Evolutionary conservation across 2,797 vertebrate genomes (phyloP).

Genomic region (Chelidonichthys spinosus): DNA sequence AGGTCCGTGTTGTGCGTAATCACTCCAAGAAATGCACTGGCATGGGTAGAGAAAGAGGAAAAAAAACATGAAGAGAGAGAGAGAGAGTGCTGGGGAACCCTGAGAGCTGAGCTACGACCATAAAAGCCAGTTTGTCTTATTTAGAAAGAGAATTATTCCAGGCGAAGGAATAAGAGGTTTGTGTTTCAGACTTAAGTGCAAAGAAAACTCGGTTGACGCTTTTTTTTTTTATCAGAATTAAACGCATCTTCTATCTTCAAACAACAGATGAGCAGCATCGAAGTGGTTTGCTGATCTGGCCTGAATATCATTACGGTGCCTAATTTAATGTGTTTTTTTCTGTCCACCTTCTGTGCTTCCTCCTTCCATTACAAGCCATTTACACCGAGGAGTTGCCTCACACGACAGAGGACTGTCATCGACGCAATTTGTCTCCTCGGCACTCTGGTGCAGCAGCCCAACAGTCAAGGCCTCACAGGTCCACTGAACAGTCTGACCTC

Average conservation of each 20-base stretch:
- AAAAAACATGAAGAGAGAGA: neutral
- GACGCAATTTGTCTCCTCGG: slow-evolving; percentile 60
- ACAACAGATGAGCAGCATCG: neutral
- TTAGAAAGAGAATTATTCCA: slow-evolving; percentile 26
- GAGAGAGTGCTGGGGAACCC: slow-evolving; percentile 12
- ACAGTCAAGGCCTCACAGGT: slow-evolving; percentile 30
- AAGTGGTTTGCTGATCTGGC: neutral
- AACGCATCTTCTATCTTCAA: slow-evolving; percentile 11
- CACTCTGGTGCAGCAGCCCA: slow-evolving; percentile 46
- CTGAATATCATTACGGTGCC: slow-evolving; percentile 1
- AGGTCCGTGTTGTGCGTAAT: slow-evolving; percentile 50
- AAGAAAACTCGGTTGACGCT: neutral
- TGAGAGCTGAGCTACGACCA: slow-evolving; percentile 10
- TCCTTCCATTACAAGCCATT: slow-evolving; percentile 54
- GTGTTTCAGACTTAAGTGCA: neutral
- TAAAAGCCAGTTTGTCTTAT: slow-evolving; percentile 41
- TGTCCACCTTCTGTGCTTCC: neutral
- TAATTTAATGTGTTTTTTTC: neutral
- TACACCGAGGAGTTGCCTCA: slow-evolving; percentile 56
- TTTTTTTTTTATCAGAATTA: neutral
- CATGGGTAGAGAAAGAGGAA: slow-evolving; percentile 31
- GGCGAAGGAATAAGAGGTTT: slow-evolving; percentile 6
- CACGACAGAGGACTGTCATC: slow-evolving; percentile 59
- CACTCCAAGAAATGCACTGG: slow-evolving; percentile 31
- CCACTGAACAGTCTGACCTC: neutral